Evolutionary conservation across 2,797 vertebrate genomes (phyloP).

Genomic region (Pseudochromis fuscus): DNA sequence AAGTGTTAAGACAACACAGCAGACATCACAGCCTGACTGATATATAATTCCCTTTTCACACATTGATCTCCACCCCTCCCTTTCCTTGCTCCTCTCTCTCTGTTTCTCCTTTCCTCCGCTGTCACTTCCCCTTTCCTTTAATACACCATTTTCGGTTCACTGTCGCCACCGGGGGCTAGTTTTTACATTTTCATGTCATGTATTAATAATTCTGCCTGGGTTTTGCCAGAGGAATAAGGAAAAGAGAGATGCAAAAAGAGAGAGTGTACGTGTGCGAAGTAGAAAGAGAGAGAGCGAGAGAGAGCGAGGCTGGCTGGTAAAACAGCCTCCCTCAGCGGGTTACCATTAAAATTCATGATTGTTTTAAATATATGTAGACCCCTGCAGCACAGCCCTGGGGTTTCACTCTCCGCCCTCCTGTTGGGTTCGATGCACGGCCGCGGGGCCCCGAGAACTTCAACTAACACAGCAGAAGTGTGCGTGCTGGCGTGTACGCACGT

Average conservation of each 20-base stretch:
- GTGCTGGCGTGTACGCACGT: constrained; percentile 1
- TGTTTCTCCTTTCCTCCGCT: constrained; percentile 44
- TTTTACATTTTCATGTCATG: constrained; percentile 78
- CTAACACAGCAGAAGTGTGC: constrained; percentile 37
- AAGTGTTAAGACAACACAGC: constrained; percentile 48
- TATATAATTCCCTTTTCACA: constrained; percentile 31
- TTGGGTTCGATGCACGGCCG: constrained; percentile 59
- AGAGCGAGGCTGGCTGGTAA: constrained; percentile 50
- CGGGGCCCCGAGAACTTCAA: constrained; percentile 58
- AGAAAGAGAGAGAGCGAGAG: constrained; percentile 1
- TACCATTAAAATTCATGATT: constrained; percentile 83
- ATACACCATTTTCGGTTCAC: constrained; percentile 58
- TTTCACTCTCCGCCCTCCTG: constrained; percentile 62
- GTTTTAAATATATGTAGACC: constrained; percentile 82
- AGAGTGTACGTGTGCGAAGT: not conserved
- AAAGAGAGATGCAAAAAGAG: constrained; percentile 48
- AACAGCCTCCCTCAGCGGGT: constrained; percentile 61
- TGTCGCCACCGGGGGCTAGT: constrained; percentile 67
- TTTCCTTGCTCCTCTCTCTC: constrained; percentile 4
- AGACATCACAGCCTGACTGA: constrained; percentile 55
- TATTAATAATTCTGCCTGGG: constrained; percentile 75
- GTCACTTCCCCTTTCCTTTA: constrained; percentile 66
- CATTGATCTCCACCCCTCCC: constrained; percentile 36
- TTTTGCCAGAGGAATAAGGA: constrained; percentile 66
- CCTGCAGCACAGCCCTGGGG: constrained; percentile 73